These are phyloP conservation scores for Diarsia brunnea DNA, from an alignment of 2,888 invertebrate species.

Conservation along the genomic window DNA sequence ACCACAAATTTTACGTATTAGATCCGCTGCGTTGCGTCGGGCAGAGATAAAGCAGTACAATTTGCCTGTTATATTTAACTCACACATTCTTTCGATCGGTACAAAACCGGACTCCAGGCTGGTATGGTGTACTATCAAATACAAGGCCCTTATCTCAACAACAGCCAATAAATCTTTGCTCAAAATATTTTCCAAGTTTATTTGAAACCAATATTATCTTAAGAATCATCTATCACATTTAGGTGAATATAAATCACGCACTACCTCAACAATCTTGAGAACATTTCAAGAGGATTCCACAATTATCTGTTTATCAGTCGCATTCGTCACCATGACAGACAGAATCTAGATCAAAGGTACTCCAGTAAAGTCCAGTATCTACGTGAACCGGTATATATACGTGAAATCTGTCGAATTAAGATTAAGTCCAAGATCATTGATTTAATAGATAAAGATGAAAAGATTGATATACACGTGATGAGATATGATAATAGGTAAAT, in stretches of 20 bases:
- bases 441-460: not conserved
- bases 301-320: not conserved
- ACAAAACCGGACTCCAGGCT: not conserved
- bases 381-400: not conserved
- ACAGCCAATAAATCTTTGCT: not conserved
- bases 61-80: too few relatives aligned
- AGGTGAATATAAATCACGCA: not conserved
- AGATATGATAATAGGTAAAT: not conserved
- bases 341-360: not conserved
- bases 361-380: not conserved
- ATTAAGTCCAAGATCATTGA: conserved; percentile 6
- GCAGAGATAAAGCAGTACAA: too few relatives aligned
- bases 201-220: not conserved
- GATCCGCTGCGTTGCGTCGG: too few relatives aligned
- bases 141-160: not conserved
- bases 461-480: not conserved
- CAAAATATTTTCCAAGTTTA: not conserved
- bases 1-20: not conserved
- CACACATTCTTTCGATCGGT: too few relatives aligned
- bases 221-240: not conserved
- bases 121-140: not conserved
- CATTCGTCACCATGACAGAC: not conserved
- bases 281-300: not conserved
- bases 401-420: not conserved
- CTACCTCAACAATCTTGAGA: too few relatives aligned